Evolutionary conservation across 1,140 invertebrate species (phyloP), one percentile per base, ranked within the genome.

Genomic region (Aphaenogaster floridana): DNA sequence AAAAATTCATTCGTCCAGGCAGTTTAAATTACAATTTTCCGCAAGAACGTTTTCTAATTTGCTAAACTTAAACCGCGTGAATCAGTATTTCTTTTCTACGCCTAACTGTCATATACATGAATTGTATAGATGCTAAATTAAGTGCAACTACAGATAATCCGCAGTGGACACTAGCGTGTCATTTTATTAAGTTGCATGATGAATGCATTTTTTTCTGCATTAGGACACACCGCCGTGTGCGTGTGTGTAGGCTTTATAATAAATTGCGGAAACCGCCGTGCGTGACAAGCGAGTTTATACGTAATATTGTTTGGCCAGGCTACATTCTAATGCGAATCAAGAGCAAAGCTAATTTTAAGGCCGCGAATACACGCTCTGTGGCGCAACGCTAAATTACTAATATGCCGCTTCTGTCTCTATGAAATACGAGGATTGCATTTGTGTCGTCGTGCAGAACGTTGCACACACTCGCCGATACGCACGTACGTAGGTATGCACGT

Each of bases 281-380:
- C 80, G 80, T 84, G 80, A 84, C 80, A 63, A 15, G 42, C 80
- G 54, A 61, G 80, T 84, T 84, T 84, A 61, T 84, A 84, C 80
- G 80, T 84, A 84, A 84, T 84, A 84, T 84, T 84, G 80, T 84
- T 84, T 84, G 69, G 80, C 69, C 80, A 84, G 71, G 80, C 54
- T 74, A 42, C 52, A 84, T 74, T 84, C 80, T 74, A 74, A 84
- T 76, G 80, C 80, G 80, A 84, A 84, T 84, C 80, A 84, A 74
- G 80, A 84, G 80, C 80, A 61, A 61, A 61, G 80, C 80, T 84
- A 84, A 84, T 84, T 84, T 84, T 84, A 84, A 84, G 80, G 80
- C 80, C 80, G 80, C 54, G 80, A 63, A 72, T 61, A 74, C 54
- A 84, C 54, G 54, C 64, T 71, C 39, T 15, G 66, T 71, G 69